Base-by-base conservation (phyloP, 2,888 invertebrate genomes). In the Heliothis peltigera region DNA sequence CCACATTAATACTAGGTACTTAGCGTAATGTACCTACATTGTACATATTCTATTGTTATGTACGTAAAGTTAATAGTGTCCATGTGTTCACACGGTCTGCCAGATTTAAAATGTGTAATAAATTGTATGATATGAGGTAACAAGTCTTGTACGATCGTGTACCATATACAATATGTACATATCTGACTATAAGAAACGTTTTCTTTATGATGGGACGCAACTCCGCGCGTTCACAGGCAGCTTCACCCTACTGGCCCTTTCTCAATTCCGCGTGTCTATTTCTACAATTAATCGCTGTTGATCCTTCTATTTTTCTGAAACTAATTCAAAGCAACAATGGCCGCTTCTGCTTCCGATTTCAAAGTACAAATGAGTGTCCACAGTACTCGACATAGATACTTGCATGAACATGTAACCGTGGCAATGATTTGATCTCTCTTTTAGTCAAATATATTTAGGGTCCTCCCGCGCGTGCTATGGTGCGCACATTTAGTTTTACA, bases 391-490 rank as follows among this genome's bases (percentile, higher is more conserved):
- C 81, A 83, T 86, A 86, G 86, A 83, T 86, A 86, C 87, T 88
- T 87, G 85, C 87, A 87, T 80, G 86, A 87, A 87, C 89, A 91
- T 89, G 81, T 71, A 77, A 92, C 95, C 93, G 96, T 96, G 96
- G 96, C 96, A 96, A 96, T 96, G 96, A 96, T 96, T 96, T 96
- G 96, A 96, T 96, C 96, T 96, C 96, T 96, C 95, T 96, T 96
- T 96, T 96, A 96, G 96, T 96, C 96, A 96, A 96, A 96, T 96
- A 96, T 96, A 93, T 95, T 95, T 90, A 94, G 93, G 92, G 91
- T 86, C 89, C 90, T 88, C 88, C 92, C 90, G 88, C 87, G 85
- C 83, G 80, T 74, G 74, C 75, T 72, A 47, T 63, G 79, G 80
- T 79, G 82, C 87, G 85, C 89, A 80, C 80, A 81, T 80, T 85